phyloP scores from a whole-genome alignment of 2,797 vertebrate species.

The Decapterus maruadsi region DNA sequence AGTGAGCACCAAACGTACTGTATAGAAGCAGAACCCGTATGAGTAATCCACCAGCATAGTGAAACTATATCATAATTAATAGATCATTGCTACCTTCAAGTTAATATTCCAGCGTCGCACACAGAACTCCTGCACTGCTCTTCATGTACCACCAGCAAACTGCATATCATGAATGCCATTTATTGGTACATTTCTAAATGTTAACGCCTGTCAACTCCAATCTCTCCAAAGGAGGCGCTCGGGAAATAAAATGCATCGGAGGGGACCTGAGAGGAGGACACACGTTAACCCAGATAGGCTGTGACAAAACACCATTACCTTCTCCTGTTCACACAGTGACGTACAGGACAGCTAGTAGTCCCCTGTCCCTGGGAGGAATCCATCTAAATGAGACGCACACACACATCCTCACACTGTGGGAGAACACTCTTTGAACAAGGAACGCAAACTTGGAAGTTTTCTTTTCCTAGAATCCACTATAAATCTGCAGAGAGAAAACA shows the following conservation, averaged over 20 bases:
- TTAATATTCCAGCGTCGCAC: slow-evolving; percentile 50
- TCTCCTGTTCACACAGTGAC: slow-evolving; percentile 74
- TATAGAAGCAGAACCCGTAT: slow-evolving; percentile 25
- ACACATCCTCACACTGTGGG: slow-evolving; percentile 24
- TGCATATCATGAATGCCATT: slow-evolving; percentile 84
- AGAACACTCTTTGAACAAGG: slow-evolving; percentile 9
- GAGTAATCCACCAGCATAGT: slow-evolving; percentile 28
- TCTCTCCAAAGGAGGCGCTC: slow-evolving; percentile 85
- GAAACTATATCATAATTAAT: slow-evolving; percentile 52
- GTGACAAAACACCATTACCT: slow-evolving; percentile 87
- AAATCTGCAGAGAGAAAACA: not conserved
- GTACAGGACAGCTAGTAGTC: slow-evolving; percentile 78
- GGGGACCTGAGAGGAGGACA: slow-evolving; percentile 80
- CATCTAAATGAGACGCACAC: slow-evolving; percentile 64
- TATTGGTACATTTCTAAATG: slow-evolving; percentile 90
- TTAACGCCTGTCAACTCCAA: slow-evolving; percentile 92
- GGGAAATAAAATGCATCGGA: slow-evolving; percentile 81
- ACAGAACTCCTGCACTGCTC: slow-evolving; percentile 49
- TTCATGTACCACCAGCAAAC: slow-evolving; percentile 72
- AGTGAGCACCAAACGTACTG: slow-evolving; percentile 42
- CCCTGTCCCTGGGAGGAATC: slow-evolving; percentile 71
- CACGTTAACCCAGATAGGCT: slow-evolving; percentile 85
- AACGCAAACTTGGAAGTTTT: slow-evolving; percentile 21
- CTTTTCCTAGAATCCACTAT: not conserved
- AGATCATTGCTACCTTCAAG: slow-evolving; percentile 45